Percentiles rank a stretch among this genome's conserved stretches.
Evolutionary conservation across 2,113 vertebrate genomes (phyloP).

Genomic region (Plecotus auritus): DNA sequence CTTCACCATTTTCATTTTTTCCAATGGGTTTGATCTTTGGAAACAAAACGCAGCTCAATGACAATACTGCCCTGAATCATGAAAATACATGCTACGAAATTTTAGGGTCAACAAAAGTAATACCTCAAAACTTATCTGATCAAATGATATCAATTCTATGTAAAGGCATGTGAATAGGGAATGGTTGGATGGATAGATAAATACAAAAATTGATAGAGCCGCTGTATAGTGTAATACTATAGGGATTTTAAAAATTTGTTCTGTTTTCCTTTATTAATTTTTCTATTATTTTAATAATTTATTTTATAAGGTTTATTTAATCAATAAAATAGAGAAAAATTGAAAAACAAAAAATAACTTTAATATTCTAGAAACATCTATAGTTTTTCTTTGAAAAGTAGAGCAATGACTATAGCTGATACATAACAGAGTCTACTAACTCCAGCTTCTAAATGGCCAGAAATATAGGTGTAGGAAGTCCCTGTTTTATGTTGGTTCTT

Average conservation of each 20-base stretch:
- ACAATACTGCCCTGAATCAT: neutral
- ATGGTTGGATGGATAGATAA: neutral
- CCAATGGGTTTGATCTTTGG: neutral
- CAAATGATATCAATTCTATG: neutral
- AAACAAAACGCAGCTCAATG: neutral
- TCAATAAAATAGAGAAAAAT: neutral
- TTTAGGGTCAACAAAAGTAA: neutral
- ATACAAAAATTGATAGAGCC: neutral
- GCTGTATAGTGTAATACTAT: neutral
- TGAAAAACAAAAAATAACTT: neutral
- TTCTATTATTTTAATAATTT: neutral
- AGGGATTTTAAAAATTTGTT: neutral
- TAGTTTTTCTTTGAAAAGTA: neutral
- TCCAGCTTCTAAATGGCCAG: neutral
- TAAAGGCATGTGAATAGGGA: neutral
- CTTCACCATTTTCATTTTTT: neutral
- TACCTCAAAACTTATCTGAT: neutral
- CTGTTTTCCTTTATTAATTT: neutral
- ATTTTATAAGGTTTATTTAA: neutral
- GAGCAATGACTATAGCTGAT: neutral
- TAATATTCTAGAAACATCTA: neutral
- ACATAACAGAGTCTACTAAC: neutral
- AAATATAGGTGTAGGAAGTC: neutral
- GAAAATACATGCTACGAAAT: neutral
- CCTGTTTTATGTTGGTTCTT: neutral